Evolutionary conservation across 2,113 vertebrate genomes (phyloP).

Genomic region (Egretta garzetta): DNA sequence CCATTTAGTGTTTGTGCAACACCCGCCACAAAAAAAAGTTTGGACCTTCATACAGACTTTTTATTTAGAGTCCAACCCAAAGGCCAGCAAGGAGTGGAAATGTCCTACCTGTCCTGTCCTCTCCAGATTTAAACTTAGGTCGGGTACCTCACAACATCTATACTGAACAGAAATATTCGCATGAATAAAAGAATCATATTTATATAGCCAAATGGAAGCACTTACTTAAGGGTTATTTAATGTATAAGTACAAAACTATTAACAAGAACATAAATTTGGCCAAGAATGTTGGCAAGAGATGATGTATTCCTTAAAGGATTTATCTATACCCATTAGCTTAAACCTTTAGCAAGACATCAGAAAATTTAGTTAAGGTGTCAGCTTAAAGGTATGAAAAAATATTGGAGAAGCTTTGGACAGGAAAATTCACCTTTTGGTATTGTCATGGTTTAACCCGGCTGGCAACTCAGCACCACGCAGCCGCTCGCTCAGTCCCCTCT

Average conservation of each 20-base stretch:
- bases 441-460: no score
- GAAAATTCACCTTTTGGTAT: neutral
- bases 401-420: neutral
- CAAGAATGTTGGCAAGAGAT: neutral
- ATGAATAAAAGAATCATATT: neutral
- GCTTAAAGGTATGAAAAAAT: neutral
- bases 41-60: neutral
- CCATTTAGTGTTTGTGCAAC: neutral
- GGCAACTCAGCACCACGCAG: no score
- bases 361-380: neutral
- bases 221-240: constrained; percentile 23
- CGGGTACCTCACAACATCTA: neutral
- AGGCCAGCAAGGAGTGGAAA: neutral
- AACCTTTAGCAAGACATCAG: neutral
- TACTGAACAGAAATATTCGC: neutral
- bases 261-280: neutral
- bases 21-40: neutral
- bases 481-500: no score
- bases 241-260: neutral
- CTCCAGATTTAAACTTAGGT: neutral
- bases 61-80: neutral
- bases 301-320: neutral
- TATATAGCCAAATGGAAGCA: neutral
- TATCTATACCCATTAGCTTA: neutral
- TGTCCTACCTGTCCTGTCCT: neutral